Evolutionary conservation across 2,888 invertebrate genomes (phyloP).

Genomic region (Leptinotarsa tumamoca): DNA sequence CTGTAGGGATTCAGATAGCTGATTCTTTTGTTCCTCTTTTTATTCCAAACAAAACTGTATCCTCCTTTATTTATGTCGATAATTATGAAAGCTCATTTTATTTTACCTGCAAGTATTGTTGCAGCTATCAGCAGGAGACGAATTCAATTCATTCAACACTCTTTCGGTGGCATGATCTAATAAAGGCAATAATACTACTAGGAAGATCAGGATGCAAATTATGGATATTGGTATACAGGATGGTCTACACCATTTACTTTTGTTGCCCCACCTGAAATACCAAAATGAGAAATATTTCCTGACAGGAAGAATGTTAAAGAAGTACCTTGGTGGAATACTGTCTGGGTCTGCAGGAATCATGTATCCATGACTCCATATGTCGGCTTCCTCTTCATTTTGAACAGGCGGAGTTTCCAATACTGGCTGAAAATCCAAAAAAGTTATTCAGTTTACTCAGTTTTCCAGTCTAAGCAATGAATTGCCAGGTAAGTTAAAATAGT

Average conservation of each 20-base stretch:
- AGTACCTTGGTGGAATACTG: constrained; percentile 72
- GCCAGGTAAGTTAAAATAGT: no score
- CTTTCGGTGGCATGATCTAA: constrained; percentile 77
- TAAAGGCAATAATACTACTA: constrained; percentile 82
- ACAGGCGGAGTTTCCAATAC: constrained; percentile 76
- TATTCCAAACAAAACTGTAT: no score
- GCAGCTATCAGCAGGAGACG: constrained; percentile 58
- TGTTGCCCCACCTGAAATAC: constrained; percentile 68
- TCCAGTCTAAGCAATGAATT: no score
- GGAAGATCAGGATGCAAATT: constrained; percentile 81
- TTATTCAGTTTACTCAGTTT: no score
- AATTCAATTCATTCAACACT: constrained; percentile 57
- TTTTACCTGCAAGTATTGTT: constrained; percentile 77
- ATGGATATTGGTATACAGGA: constrained; percentile 88
- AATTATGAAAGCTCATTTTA: no score
- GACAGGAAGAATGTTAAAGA: constrained; percentile 48
- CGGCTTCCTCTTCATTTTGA: constrained; percentile 77
- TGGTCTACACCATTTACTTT: constrained; percentile 80
- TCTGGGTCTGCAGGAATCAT: constrained; percentile 76
- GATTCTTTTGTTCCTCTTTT: no score
- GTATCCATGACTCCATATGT: constrained; percentile 80
- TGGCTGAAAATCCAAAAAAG: constrained; percentile 68
- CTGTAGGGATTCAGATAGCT: no score
- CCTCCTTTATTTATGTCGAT: no score
- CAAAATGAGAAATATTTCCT: neutral